Evolutionary conservation across 2,888 invertebrate genomes (phyloP), one percentile per base, ranked within the genome.

Genomic region (Dasysyrphus albostriatus): DNA sequence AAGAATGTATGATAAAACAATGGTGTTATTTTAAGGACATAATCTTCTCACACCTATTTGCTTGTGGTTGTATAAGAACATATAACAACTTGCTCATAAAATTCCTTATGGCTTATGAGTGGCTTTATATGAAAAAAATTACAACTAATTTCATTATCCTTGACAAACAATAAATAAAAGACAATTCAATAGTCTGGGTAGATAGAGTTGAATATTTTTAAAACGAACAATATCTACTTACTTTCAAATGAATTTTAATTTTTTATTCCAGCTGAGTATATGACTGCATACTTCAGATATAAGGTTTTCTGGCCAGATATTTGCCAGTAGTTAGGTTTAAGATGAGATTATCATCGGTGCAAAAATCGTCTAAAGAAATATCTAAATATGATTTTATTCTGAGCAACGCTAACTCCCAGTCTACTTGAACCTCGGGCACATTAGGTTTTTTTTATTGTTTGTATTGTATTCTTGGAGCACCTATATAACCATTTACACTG

Each of bases 1-100:
- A 70, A 72, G 72, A 84, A 24, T 24, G 24, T 24, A 24, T 3
- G 24, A 34, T 12, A 51, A 79, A 63, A 79, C 34, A n/a, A 75
- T 16, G 47, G 34, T 65, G 61, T 63, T 44, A 63, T 63, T 59
- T 37, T 69, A 75, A 63, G 54, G 61, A 75, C 61, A 75, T 34
- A 12, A 63, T 3, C 65, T 14, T 12, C 44, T 47, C 32, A 65
- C 16, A 47, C 32, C 10, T 32, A 0, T 19, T 4, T 19, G 0
- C 19, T 10, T 19, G 19, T 5, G 19, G 10, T 12, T 24, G n/a
- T 5, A 24, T 6, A 24, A 24, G 9, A n/a, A n/a, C n/a, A n/a
- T 49, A 10, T 49, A 19, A 1, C 42, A 42, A 24, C 44, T n/a
- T 63, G 12, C 29, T 29, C 8, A 14, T 4, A 51, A 12, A 29